phyloP scores from a whole-genome alignment of 2,797 vertebrate species.

The Harpagifer antarcticus region DNA sequence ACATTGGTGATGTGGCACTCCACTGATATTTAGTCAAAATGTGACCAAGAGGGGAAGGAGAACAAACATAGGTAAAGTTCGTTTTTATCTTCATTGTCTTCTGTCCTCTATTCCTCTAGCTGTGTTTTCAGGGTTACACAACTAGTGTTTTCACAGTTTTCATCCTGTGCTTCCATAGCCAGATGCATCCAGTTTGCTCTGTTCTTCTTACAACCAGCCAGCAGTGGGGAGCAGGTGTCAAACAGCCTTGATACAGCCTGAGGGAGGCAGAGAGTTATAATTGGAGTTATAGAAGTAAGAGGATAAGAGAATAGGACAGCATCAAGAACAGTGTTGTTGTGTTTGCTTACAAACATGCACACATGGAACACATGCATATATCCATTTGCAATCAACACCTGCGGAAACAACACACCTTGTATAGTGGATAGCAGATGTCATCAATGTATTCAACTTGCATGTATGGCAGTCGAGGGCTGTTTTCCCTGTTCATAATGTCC shows the following conservation, averaged over 20 bases:
- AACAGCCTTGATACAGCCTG: conserved; percentile 70
- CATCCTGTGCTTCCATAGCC: conserved; percentile 23
- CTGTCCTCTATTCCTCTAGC: conserved; percentile 14
- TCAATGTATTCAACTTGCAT: conserved; percentile 79
- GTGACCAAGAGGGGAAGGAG: not conserved
- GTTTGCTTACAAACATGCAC: not conserved
- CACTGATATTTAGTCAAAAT: not conserved
- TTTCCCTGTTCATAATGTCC: conserved; percentile 76
- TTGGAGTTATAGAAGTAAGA: conserved; percentile 1
- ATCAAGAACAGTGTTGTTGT: not conserved
- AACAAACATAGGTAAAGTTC: not conserved
- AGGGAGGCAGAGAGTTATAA: not conserved
- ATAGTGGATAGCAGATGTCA: conserved; percentile 74
- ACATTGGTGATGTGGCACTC: not conserved
- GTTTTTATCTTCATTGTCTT: conserved; percentile 1
- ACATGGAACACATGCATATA: not conserved
- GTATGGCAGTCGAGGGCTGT: conserved; percentile 65
- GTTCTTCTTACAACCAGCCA: conserved; percentile 69
- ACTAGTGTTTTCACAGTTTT: conserved; percentile 11
- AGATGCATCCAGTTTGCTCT: conserved; percentile 69
- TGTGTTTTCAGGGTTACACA: conserved; percentile 9
- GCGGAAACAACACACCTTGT: conserved; percentile 59
- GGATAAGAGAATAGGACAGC: not conserved
- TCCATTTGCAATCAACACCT: conserved; percentile 5
- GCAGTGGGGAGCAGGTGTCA: conserved; percentile 57